Evolutionary conservation across 2,888 invertebrate species (phyloP), one percentile per base, ranked within the genome.

Genomic region (Oxytorus armatus): DNA sequence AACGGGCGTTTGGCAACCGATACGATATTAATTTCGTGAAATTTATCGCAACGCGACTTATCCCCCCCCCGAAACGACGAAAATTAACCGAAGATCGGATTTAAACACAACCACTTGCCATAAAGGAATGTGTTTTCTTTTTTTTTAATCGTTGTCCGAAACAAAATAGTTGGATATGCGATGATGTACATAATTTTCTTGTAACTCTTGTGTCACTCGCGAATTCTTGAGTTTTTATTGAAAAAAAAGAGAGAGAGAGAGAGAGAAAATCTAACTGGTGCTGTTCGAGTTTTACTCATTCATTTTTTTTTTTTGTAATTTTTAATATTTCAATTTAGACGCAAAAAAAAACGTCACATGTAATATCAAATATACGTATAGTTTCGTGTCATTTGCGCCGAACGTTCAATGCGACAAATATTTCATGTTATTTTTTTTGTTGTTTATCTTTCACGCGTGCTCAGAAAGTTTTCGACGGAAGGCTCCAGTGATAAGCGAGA

Each of bases 1-100:
- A 87, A 95, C 96, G 85, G 97, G 97, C 39, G 94, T 95, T 87
- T 97, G 97, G 97, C 94, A 95, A 85, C 95, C 95, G 82, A 95
- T 97, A 90, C 94, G 96, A 92, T 97, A 96, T 92, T 95, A 92
- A 93, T 79, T 72, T 75, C 29, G 55, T 57, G 68, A 42, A 21
- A n/a, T n/a, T n/a, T n/a, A n/a, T n/a, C n/a, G n/a, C n/a, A n/a
- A n/a, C n/a, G n/a, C n/a, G n/a, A n/a, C n/a, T n/a, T 33, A 39
- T 42, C 77, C 49, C 11, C 16, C 29, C 51, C n/a, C 23, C 47
- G 14, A 47, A 16, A 10, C 14, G 49, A 4, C 33, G 49, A 33
- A 36, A 2, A 21, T 23, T 51, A 10, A 18, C 16, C 51, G 57
- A 36, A 29, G 44, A 55, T 57, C 49, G 18, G 5, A 3, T 49